Conservation (phyloP, 2,888 invertebrate species). For the Germaria angustata region DNA sequence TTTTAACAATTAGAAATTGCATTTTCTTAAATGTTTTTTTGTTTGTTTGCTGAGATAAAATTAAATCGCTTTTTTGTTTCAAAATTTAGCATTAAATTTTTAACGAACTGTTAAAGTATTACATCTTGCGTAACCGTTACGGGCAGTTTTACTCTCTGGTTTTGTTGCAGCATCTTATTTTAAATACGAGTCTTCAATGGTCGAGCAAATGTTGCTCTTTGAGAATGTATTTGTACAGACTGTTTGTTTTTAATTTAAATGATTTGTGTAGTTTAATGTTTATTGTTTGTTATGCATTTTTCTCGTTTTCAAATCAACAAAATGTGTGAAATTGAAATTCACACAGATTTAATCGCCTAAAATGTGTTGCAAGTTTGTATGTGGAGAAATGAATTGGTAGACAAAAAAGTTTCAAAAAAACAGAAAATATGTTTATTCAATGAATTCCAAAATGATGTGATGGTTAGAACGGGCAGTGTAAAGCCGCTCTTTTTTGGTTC, state of each 20-base stretch:
- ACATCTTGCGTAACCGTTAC: conserved; percentile 68
- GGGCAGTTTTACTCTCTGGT: conserved; percentile 38
- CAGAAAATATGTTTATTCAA: background rate
- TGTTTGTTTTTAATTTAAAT: conserved; percentile 57
- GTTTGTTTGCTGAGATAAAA: background rate
- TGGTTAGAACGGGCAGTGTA: background rate
- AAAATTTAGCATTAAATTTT: conserved; percentile 67
- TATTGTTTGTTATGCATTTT: conserved; percentile 2
- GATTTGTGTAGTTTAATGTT: conserved; percentile 47
- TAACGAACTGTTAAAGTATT: conserved; percentile 69
- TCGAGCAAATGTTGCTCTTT: background rate
- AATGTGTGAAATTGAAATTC: conserved; percentile 32
- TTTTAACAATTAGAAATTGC: conserved; percentile 3
- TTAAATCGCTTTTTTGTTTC: background rate
- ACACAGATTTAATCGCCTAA: conserved; percentile 15
- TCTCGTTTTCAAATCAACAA: background rate
- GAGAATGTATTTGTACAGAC: conserved; percentile 6
- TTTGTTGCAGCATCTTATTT: conserved; percentile 4
- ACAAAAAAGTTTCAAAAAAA: background rate
- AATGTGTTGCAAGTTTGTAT: background rate
- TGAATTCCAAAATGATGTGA: background rate
- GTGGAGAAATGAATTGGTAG: background rate
- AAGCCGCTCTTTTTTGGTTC: too few relatives aligned
- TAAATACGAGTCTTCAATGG: background rate
- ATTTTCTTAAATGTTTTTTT: background rate